These are phyloP conservation scores for Platanista minor DNA, from an alignment of 2,113 vertebrate species.

Conservation along the genomic window DNA sequence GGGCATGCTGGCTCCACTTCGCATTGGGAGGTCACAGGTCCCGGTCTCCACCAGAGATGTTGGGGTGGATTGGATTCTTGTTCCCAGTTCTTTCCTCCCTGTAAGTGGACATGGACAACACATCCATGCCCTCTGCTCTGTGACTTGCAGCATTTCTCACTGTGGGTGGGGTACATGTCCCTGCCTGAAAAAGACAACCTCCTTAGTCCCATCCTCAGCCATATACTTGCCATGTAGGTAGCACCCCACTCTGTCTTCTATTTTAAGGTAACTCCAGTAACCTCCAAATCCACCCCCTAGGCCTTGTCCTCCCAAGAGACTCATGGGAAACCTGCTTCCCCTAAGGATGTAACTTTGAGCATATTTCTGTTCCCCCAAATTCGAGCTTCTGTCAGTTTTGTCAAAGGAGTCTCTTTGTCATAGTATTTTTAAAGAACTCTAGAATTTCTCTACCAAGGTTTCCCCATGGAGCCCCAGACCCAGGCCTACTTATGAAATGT, in stretches of 20 bases:
- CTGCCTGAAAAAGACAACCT: neutral
- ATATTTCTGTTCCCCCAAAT: neutral
- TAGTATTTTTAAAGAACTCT: neutral
- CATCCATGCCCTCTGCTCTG: neutral
- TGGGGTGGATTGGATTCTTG: neutral
- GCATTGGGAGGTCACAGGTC: neutral
- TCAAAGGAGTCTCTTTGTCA: neutral
- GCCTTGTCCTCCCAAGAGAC: neutral
- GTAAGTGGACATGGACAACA: neutral
- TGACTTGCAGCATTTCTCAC: neutral
- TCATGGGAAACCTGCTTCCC: neutral
- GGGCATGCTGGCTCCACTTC: neutral
- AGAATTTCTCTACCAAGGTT: neutral
- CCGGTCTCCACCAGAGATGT: neutral
- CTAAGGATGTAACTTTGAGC: neutral
- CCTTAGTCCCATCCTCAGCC: neutral
- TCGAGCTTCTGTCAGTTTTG: neutral
- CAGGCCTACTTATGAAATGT: neutral
- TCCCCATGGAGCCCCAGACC: neutral
- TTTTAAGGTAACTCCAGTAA: neutral
- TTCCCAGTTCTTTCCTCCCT: neutral
- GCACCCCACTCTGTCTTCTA: neutral
- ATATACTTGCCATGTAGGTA: neutral
- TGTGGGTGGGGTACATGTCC: neutral
- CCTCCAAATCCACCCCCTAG: neutral